Base-by-base conservation (phyloP, 1,140 invertebrate genomes). In the Rhyacophila brunnea region DNA sequence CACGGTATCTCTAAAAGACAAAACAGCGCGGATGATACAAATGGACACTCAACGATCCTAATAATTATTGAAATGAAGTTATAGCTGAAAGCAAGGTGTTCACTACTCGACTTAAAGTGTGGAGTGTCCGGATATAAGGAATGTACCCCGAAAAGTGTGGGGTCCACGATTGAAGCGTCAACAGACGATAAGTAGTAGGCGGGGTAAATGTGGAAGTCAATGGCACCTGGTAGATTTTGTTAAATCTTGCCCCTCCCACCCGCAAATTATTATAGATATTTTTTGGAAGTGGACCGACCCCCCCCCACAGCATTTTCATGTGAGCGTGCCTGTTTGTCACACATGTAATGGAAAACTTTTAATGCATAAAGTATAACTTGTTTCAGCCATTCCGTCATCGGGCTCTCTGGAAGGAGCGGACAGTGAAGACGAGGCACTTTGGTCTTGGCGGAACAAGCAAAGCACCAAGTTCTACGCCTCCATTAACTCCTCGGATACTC, bases 371-470 rank as follows among this genome's bases (percentile, higher is more conserved):
- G 7, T n/a, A 7, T 49, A 34, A 49, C 1, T 17, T 6, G 13
- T 35, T 60, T 34, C 23, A 60, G 57, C 20, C 5, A 32, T 51
- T 9, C 46, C 51, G 10, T 49, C 47, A 2, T 10, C 53, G 11
- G 62, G 52, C 13, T 20, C 43, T 10, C 46, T 47, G n/a, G 62
- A 65, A 14, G 44, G 34, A 1, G 38, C 40, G 2, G 62, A 65
- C 17, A 15, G 18, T 23, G 56, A 65, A 11, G 58, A 58, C 9
- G 62, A 65, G 17, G 53, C 58, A 0, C 19, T 65, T 7, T 61
- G 62, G 62, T 48, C 48, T n/a, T 65, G 62, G 62, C 44, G 62
- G 23, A 65, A 65, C 32, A 65, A 65, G 32, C 62, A 65, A 35
- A 18, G 44, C 11, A 45, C 50, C 6, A 61, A 58, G 34, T 50